Evolutionary conservation across 2,113 vertebrate species (phyloP).

Genomic region (Maccullochella peelii): DNA sequence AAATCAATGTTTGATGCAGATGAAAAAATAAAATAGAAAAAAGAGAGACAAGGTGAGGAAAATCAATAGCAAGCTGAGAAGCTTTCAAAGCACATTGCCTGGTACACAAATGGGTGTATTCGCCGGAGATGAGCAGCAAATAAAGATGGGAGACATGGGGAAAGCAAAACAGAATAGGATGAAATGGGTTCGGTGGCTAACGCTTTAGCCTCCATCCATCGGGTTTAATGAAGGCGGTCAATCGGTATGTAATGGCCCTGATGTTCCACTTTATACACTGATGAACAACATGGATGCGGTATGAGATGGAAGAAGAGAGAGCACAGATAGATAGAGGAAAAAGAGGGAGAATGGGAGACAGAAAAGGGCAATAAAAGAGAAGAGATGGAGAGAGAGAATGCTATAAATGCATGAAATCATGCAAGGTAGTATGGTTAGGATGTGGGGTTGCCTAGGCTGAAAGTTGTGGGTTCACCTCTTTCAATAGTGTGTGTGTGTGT

Average conservation of each 20-base stretch:
- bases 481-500: neutral
- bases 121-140: slow-evolving; percentile 70
- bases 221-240: slow-evolving; percentile 61
- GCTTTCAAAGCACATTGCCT: slow-evolving; percentile 58
- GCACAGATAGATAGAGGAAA: neutral
- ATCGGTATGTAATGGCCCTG: slow-evolving; percentile 43
- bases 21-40: slow-evolving; percentile 48
- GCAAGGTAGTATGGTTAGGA: slow-evolving; percentile 50
- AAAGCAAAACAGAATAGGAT: slow-evolving; percentile 54
- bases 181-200: slow-evolving; percentile 51
- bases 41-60: slow-evolving; percentile 38
- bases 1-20: slow-evolving; percentile 63
- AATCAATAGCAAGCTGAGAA: slow-evolving; percentile 74
- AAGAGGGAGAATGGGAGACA: neutral
- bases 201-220: slow-evolving; percentile 52
- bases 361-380: slow-evolving; percentile 14
- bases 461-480: slow-evolving; percentile 25
- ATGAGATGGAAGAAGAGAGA: slow-evolving; percentile 24
- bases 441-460: slow-evolving; percentile 25
- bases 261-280: slow-evolving; percentile 54
- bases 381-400: slow-evolving; percentile 7
- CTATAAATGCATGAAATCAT: slow-evolving; percentile 35
- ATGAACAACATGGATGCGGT: slow-evolving; percentile 43
- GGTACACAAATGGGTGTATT: slow-evolving; percentile 66
- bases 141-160: slow-evolving; percentile 55